These are phyloP conservation scores for Melitaea cinxia DNA, from an alignment of 1,140 invertebrate species.

Conservation along the genomic window DNA sequence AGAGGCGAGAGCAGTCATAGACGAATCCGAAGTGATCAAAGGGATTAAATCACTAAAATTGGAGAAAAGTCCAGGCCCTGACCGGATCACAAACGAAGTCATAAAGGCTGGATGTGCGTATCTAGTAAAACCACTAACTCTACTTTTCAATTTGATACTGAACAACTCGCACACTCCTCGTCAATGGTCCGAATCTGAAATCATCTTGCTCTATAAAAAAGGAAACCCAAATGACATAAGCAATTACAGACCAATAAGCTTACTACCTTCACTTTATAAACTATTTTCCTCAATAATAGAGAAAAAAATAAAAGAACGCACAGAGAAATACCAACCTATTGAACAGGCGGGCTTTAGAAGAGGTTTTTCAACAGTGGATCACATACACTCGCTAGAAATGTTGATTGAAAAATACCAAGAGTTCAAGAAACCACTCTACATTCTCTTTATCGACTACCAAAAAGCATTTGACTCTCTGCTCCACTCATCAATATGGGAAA, in stretches of 20 bases:
- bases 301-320: slow-evolving; percentile 3
- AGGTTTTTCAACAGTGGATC: slow-evolving; percentile 16
- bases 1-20: neutral
- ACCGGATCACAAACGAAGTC: neutral
- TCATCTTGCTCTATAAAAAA: neutral
- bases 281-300: slow-evolving; percentile 13
- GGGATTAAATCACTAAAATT: slow-evolving; percentile 7
- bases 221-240: neutral
- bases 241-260: neutral
- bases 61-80: neutral
- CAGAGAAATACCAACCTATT: slow-evolving; percentile 11
- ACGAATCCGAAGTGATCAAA: neutral
- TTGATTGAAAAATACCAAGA: slow-evolving; percentile 26
- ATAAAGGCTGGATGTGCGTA: neutral
- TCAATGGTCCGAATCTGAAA: neutral
- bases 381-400: slow-evolving; percentile 18
- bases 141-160: neutral
- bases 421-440: slow-evolving; percentile 16
- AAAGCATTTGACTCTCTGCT: slow-evolving; percentile 12
- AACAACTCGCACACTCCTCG: neutral
- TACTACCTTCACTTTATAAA: slow-evolving; percentile 4
- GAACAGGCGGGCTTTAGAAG: slow-evolving; percentile 17
- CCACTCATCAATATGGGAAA: slow-evolving; percentile 16
- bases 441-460: slow-evolving; percentile 13
- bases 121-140: neutral